A percentile compares a stretch with the other conserved stretches of the same genome.
Conservation (phyloP, 2,113 vertebrate genomes). For the Mixornis gularis region DNA sequence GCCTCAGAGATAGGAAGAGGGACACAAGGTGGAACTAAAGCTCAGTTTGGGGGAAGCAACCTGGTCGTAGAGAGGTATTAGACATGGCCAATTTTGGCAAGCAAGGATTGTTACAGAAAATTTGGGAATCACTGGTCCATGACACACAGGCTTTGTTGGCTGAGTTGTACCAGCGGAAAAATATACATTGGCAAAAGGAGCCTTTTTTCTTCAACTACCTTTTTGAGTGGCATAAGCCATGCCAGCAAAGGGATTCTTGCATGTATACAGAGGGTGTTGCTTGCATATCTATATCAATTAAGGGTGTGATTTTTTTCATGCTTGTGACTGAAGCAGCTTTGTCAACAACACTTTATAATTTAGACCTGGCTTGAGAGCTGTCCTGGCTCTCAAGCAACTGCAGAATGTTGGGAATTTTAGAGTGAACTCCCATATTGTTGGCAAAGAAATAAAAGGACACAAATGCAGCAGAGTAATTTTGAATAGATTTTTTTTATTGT, state of each 20-base stretch:
- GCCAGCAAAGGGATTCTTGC: conserved; percentile 28
- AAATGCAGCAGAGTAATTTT: background rate
- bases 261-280: conserved; percentile 46
- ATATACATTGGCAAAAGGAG: background rate
- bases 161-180: background rate
- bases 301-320: conserved; percentile 53
- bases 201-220: background rate
- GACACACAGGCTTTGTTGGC: background rate
- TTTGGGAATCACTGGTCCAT: background rate
- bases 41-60: background rate
- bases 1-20: background rate
- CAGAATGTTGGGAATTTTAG: conserved; percentile 19
- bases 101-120: background rate
- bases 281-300: conserved; percentile 46
- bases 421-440: conserved; percentile 11
- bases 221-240: conserved; percentile 33
- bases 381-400: conserved; percentile 26
- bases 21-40: background rate
- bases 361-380: conserved; percentile 53
- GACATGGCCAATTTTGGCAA: background rate
- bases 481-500: conserved; percentile 4
- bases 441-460: background rate
- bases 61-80: background rate
- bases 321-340: conserved; percentile 43
- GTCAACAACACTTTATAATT: conserved; percentile 56